Conservation (phyloP, 2,888 invertebrate species). For the Mamestra brassicae region DNA sequence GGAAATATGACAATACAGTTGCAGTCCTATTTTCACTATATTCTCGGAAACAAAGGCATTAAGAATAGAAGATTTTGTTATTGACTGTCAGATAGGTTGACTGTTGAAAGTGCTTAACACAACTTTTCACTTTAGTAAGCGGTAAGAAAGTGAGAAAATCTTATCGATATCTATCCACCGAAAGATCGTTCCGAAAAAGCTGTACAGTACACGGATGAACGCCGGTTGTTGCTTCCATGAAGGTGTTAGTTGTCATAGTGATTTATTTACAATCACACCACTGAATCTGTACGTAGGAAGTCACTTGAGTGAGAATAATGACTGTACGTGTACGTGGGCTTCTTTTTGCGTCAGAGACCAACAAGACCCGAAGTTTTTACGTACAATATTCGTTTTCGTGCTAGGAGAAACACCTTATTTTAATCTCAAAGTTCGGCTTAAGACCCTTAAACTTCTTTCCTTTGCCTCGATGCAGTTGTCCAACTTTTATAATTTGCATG, state of each 20-base stretch:
- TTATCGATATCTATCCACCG: neutral
- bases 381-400: neutral
- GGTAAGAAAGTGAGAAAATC: neutral
- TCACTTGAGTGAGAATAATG: conserved; percentile 11
- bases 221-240: neutral
- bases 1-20: conserved; percentile 21
- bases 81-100: conserved; percentile 11
- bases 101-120: conserved; percentile 21
- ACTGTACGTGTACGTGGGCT: too few relatives aligned
- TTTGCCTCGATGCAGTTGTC: conserved; percentile 21
- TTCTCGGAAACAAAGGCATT: conserved; percentile 2
- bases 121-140: conserved; percentile 35
- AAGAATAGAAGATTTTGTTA: conserved; percentile 11
- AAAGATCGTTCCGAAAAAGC: neutral
- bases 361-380: too few relatives aligned
- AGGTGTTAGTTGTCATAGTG: conserved; percentile 13
- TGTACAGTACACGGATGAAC: neutral
- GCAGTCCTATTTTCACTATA: conserved; percentile 6
- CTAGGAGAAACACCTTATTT: neutral
- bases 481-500: conserved; percentile 40
- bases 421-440: neutral
- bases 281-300: neutral
- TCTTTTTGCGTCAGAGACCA: too few relatives aligned
- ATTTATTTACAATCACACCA: conserved; percentile 4
- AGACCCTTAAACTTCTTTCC: neutral